Evolutionary conservation across 2,797 vertebrate species (phyloP), one percentile per base, ranked within the genome.

Genomic region (Rhinatrema bivittatum): DNA sequence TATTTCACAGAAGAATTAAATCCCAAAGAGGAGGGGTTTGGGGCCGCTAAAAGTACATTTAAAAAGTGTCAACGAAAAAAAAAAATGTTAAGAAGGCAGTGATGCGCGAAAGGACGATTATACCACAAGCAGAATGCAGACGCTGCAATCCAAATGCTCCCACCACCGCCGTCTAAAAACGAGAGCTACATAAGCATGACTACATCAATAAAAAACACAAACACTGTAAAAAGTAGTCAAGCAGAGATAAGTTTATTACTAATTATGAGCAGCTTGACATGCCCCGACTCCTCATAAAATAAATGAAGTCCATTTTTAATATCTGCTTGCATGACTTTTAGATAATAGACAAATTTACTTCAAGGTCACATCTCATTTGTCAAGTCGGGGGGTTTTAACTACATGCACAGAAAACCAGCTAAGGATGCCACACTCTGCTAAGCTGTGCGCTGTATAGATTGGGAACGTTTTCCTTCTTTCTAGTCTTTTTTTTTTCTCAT

Each of bases 341-440:
- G 86, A 81, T 81, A 87, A 82, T 65, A 71, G 76, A 70, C 62
- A 60, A 64, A 68, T 76, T 78, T 78, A 70, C 76, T 72, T 83
- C 79, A 82, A 89, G 87, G 86, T 86, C 68, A 60, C 51, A 67
- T 73, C 76, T 85, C 64, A 76, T 85, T 85, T 76, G 78, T 87
- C 80, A 87, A 50, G 50, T 65, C 65, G 62, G 47, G 67, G n/a
- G 70, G 46, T 50, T 87, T 79, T 54, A 74, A 79, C 66, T 67
- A 62, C 64, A 70, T 35, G 32, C 54, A 71, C 65, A 70, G 72
- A 83, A 84, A 82, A 75, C 54, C 61, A 65, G 72, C 66, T 35
- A 38, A 28, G 42, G 61, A 49, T 59, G 32, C 28, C 18, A 28
- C 12, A 7, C 29, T 42, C 25, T 36, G 13, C 21, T 10, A 30